Evolutionary conservation across 2,113 vertebrate genomes (phyloP).

Genomic region (Stegostoma tigrinum): DNA sequence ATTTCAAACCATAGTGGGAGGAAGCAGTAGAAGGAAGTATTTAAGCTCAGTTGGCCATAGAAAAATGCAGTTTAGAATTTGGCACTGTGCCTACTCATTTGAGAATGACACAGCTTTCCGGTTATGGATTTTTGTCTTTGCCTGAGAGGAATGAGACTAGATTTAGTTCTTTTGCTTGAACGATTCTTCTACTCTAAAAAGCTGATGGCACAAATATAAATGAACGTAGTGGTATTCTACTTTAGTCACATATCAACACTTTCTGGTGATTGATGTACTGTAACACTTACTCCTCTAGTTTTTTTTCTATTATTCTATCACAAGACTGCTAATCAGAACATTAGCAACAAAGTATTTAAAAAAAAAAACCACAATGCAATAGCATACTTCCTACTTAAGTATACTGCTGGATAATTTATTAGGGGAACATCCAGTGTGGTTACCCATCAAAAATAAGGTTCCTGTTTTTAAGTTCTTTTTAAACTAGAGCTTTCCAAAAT

Average conservation of each 20-base stretch:
- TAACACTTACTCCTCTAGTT: neutral
- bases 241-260: neutral
- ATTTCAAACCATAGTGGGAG: slow-evolving; percentile 16
- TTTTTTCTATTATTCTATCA: slow-evolving; percentile 20
- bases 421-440: slow-evolving; percentile 15
- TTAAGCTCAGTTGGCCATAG: neutral
- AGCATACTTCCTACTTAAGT: neutral
- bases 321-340: neutral
- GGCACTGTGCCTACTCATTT: slow-evolving; percentile 7
- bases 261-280: neutral
- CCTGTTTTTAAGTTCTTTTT: slow-evolving; percentile 21
- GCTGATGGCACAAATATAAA: slow-evolving; percentile 36
- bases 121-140: neutral
- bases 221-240: neutral
- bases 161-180: slow-evolving; percentile 48
- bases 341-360: neutral
- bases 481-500: neutral
- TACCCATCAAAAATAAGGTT: neutral
- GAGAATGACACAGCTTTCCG: neutral
- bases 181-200: slow-evolving; percentile 52
- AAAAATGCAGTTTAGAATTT: neutral
- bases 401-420: slow-evolving; percentile 26
- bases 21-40: neutral
- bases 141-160: slow-evolving; percentile 49
- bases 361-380: slow-evolving; percentile 18